A percentile compares a stretch with the other conserved stretches of the same genome.
Conservation (phyloP, 2,888 invertebrate species). For the Ferdinandea cuprea region DNA sequence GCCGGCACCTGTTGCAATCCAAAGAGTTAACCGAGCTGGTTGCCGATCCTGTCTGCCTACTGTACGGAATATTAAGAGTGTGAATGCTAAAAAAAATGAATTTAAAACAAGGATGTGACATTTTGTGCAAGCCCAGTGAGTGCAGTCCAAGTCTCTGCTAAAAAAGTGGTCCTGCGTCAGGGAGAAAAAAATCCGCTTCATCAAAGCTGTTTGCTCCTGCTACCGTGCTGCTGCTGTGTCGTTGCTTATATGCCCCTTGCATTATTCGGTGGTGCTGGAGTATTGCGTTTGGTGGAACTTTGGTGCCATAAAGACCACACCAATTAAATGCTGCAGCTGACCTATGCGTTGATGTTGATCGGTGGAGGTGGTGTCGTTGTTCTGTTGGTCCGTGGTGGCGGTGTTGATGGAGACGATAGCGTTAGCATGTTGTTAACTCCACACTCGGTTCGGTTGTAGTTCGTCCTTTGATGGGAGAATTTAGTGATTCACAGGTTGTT, state of each 20-base stretch:
- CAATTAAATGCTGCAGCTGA: constrained; percentile 65
- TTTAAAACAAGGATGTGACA: constrained; percentile 73
- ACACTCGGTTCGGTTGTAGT: constrained; percentile 44
- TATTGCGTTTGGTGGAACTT: constrained; percentile 70
- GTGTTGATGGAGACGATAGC: constrained; percentile 40
- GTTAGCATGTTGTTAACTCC: constrained; percentile 70
- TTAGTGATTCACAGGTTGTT: constrained; percentile 73
- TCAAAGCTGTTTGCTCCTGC: constrained; percentile 60
- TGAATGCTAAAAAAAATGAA: constrained; percentile 42
- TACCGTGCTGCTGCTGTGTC: constrained; percentile 40
- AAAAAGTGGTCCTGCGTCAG: constrained; percentile 44
- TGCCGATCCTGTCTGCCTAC: constrained; percentile 59
- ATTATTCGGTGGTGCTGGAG: constrained; percentile 48
- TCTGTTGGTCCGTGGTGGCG: constrained; percentile 31
- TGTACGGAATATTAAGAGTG: constrained; percentile 65
- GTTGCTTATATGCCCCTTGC: constrained; percentile 49
- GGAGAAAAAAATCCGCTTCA: constrained; percentile 40
- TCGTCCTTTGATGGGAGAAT: constrained; percentile 65
- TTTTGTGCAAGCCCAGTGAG: constrained; percentile 63
- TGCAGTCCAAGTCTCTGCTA: constrained; percentile 23
- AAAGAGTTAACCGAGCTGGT: constrained; percentile 42
- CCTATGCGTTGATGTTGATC: constrained; percentile 72
- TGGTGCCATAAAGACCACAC: constrained; percentile 73
- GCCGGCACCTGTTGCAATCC: constrained; percentile 64
- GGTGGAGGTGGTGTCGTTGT: constrained; percentile 54